Conservation (phyloP, 2,888 invertebrate species). For the Willowsia nigromaculata region DNA sequence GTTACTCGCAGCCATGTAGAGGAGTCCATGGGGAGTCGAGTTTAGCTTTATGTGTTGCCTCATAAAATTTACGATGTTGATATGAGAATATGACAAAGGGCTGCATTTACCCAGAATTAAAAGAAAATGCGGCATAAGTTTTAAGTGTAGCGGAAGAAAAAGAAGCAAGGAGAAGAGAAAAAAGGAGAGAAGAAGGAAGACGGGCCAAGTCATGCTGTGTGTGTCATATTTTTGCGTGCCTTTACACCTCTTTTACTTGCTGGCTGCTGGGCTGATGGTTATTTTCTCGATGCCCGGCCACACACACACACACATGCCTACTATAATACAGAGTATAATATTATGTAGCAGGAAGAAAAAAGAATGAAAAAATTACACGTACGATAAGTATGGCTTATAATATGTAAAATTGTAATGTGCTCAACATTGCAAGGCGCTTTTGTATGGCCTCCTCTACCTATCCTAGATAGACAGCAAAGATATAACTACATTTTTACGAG, state of each 20-base stretch:
- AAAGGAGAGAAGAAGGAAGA: conserved; percentile 10
- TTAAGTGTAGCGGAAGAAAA: conserved; percentile 58
- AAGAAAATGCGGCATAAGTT: conserved; percentile 66
- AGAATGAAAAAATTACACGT: conserved; percentile 5
- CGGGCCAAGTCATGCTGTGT: conserved; percentile 68
- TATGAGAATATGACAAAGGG: conserved; percentile 71
- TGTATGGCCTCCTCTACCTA: background rate
- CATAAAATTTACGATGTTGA: conserved; percentile 72
- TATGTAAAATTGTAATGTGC: conserved; percentile 12
- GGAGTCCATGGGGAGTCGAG: conserved; percentile 60
- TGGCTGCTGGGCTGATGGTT: conserved; percentile 10
- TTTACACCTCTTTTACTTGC: conserved; percentile 67
- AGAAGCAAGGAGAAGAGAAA: conserved; percentile 13
- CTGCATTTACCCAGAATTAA: conserved; percentile 59
- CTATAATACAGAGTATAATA: too few species aligned
- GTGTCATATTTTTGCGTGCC: conserved; percentile 69
- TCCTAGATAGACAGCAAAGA: background rate
- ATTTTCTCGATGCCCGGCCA: background rate
- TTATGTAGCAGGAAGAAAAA: background rate
- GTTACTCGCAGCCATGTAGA: conserved; percentile 34
- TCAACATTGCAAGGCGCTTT: background rate
- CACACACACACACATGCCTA: background rate
- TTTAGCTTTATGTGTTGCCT: conserved; percentile 67
- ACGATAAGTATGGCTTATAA: conserved; percentile 35
- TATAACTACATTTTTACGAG: background rate